Evolutionary conservation across 2,888 invertebrate genomes (phyloP), one percentile per base, ranked within the genome.

Genomic region (Parnassius smintheus): DNA sequence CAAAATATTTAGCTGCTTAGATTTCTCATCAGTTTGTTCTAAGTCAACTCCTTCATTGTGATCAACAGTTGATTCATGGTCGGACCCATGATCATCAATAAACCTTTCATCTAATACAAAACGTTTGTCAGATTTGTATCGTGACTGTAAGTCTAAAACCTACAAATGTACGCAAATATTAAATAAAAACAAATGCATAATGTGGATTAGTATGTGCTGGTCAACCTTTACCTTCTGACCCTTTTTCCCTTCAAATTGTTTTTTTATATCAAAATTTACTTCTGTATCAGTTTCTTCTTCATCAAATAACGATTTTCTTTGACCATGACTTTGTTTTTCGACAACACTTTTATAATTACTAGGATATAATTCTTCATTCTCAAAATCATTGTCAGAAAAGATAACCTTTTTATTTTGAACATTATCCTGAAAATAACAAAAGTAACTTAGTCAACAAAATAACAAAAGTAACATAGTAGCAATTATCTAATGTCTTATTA

Each of bases 31-130:
- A 48, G 73, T 75, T 62, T 84, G 78, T 50, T 78, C 70, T 56
- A 81, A 62, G 51, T 92, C 89, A 13, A 92, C 82, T 68, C 85
- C 78, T 57, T 93, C 93, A 59, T 66, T 71, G 44, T 74, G 66
- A 44, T 68, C 59, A 13, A 58, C 41, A 50, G 54, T 59, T 53
- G 93, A 92, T 66, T 83, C 82, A 13, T 49, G 49, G 61, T 73
- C 80, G n/a, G 76, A 75, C 41, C 75, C 70, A 18, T 92, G 91
- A 56, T 93, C 92, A 56, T 95, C 94, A 57, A 94, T 84, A 82
- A 97, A 97, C 70, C 95, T 93, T 73, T 94, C 92, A 85, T 96
- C 95, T 75, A 97, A 89, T 69, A 90, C 87, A 85, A 97, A 97
- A 76, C 97, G 93, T 74, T 94, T 93, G 86, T 97, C 97, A 78